phyloP scores from a whole-genome alignment of 2,113 vertebrate genomes.

The Coptodon bakossiorum region DNA sequence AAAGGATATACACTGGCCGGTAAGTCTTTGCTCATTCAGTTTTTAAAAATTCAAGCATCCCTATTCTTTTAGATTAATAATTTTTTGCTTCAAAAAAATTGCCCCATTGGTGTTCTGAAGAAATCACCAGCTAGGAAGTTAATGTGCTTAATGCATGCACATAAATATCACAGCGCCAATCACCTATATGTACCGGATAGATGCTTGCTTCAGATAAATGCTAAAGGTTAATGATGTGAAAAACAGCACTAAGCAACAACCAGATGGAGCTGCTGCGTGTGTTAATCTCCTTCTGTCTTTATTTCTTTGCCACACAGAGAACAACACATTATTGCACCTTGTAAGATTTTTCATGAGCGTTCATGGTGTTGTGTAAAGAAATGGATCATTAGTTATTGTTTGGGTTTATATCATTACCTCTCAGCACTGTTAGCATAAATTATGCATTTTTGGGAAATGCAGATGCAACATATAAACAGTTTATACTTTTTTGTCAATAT shows the following conservation, averaged over 20 bases:
- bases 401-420: neutral
- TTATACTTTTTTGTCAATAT: neutral
- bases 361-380: neutral
- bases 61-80: neutral
- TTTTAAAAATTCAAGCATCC: neutral
- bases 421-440: neutral
- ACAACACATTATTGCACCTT: neutral
- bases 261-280: neutral
- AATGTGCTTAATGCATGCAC: neutral
- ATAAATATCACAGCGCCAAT: neutral
- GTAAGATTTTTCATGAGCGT: neutral
- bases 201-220: neutral
- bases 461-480: neutral
- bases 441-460: neutral
- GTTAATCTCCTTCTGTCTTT: neutral
- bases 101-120: neutral
- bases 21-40: neutral
- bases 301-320: neutral
- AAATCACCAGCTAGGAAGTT: neutral
- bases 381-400: conserved; percentile 14
- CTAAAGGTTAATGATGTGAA: conserved; percentile 16
- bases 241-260: neutral
- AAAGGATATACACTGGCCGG: neutral
- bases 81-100: neutral
- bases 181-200: neutral